Conservation (phyloP, 2,113 vertebrate species). For the Marmota monax region DNA sequence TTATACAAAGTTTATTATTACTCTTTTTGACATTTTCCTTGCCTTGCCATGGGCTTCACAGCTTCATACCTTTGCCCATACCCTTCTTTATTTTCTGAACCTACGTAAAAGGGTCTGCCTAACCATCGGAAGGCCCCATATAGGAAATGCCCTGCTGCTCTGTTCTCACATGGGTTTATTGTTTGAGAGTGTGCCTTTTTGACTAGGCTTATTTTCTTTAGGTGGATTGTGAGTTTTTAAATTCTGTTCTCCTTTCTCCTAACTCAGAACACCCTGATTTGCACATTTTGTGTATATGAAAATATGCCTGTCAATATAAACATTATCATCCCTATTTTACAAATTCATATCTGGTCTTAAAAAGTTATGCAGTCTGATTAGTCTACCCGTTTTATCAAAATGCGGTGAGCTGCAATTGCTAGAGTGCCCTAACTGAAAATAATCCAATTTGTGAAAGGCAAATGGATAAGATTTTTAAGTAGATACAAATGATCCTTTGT, state of each 20-base stretch:
- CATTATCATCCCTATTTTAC: not conserved
- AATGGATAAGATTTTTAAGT: not conserved
- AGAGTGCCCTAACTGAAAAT: not conserved
- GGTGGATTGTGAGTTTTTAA: not conserved
- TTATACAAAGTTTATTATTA: not conserved
- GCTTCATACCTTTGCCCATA: not conserved
- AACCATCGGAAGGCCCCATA: not conserved
- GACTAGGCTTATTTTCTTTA: not conserved
- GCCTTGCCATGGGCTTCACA: not conserved
- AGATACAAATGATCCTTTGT: not conserved
- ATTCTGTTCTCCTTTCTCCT: not conserved
- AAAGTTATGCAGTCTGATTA: not conserved
- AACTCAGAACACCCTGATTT: not conserved
- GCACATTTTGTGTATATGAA: not conserved
- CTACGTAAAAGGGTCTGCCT: not conserved
- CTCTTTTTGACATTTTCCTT: not conserved
- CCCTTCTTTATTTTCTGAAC: not conserved
- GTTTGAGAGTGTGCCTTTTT: not conserved
- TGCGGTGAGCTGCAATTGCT: not conserved
- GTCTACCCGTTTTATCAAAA: not conserved
- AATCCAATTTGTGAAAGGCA: not conserved
- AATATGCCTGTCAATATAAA: not conserved
- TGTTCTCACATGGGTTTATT: not conserved
- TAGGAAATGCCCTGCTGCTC: not conserved
- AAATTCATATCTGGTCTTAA: not conserved